phyloP scores from a whole-genome alignment of 2,113 vertebrate species.

The Tetraodon nigroviridis region DNA sequence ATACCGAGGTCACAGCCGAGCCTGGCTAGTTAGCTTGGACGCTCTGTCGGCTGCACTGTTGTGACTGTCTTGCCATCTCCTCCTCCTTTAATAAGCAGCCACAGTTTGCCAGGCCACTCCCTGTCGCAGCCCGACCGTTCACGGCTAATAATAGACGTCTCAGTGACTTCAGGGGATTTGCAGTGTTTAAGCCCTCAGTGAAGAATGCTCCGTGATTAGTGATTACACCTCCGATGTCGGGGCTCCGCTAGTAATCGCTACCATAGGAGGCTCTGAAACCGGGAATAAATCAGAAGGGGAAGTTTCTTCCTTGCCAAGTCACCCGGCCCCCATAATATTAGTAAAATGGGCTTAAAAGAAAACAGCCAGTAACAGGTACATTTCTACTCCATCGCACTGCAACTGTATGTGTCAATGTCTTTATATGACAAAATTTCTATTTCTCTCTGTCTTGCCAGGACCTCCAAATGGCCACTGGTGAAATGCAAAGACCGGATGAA shows the following conservation, averaged over 20 bases:
- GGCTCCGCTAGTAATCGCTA: constrained; percentile 19
- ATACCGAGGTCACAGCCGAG: too few species aligned
- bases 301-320: too few species aligned
- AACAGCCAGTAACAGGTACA: too few species aligned
- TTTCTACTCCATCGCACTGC: too few species aligned
- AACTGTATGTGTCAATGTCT: too few species aligned
- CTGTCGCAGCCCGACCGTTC: constrained; percentile 45
- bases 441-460: constrained; percentile 45
- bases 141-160: constrained; percentile 58
- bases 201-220: constrained; percentile 39
- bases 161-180: constrained; percentile 50
- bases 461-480: constrained; percentile 25
- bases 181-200: constrained; percentile 31
- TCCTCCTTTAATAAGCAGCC: constrained; percentile 58
- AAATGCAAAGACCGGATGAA: constrained; percentile 25
- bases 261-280: constrained; percentile 3
- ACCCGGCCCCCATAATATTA: too few species aligned
- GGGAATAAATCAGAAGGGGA: too few species aligned
- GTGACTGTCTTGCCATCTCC: constrained; percentile 46
- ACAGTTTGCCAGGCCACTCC: constrained; percentile 48
- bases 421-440: constrained; percentile 3
- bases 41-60: constrained; percentile 40
- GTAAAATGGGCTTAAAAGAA: too few species aligned
- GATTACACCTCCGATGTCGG: constrained; percentile 20
- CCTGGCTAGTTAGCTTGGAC: constrained; percentile 33